Percentiles rank a stretch among this genome's conserved stretches.
Evolutionary conservation across 1,140 invertebrate genomes (phyloP).

Genomic region (Ceratina japonica): DNA sequence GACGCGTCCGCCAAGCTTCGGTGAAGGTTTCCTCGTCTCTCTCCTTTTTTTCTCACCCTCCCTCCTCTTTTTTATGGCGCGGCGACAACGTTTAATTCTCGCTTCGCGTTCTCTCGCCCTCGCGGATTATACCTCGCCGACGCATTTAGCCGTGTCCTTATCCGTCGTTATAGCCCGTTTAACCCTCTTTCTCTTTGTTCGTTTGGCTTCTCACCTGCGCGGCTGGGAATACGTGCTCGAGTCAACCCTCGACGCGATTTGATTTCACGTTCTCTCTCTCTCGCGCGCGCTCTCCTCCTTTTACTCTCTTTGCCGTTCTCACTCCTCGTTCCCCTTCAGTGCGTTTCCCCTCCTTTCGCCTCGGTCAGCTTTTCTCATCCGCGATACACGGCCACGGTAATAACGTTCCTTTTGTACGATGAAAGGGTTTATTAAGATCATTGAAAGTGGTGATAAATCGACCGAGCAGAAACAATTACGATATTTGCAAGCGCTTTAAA

Average conservation of each 20-base stretch:
- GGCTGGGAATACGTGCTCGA: constrained; percentile 29
- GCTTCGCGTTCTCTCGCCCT: constrained; percentile 17
- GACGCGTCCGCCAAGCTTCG: not conserved
- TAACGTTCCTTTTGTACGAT: constrained; percentile 31
- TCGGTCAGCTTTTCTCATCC: constrained; percentile 28
- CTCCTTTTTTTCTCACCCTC: not conserved
- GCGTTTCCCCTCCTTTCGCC: constrained; percentile 1
- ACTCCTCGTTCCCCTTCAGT: too few species aligned
- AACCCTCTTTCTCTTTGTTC: not conserved
- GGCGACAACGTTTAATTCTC: constrained; percentile 40
- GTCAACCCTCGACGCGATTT: constrained; percentile 30
- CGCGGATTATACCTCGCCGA: constrained; percentile 32
- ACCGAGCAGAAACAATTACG: constrained; percentile 23
- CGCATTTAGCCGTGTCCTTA: constrained; percentile 29
- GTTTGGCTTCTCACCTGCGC: constrained; percentile 39
- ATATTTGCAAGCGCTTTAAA: constrained; percentile 17
- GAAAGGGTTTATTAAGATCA: constrained; percentile 41
- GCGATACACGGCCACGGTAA: constrained; percentile 1
- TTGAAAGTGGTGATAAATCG: constrained; percentile 31
- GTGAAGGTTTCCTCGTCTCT: constrained; percentile 1
- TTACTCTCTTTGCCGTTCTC: too few species aligned
- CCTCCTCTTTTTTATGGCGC: not conserved
- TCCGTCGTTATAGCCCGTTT: not conserved
- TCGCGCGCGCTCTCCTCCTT: not conserved
- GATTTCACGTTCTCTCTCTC: constrained; percentile 5